Conservation (phyloP, 2,113 vertebrate species). For the Pollachius pollachius region DNA sequence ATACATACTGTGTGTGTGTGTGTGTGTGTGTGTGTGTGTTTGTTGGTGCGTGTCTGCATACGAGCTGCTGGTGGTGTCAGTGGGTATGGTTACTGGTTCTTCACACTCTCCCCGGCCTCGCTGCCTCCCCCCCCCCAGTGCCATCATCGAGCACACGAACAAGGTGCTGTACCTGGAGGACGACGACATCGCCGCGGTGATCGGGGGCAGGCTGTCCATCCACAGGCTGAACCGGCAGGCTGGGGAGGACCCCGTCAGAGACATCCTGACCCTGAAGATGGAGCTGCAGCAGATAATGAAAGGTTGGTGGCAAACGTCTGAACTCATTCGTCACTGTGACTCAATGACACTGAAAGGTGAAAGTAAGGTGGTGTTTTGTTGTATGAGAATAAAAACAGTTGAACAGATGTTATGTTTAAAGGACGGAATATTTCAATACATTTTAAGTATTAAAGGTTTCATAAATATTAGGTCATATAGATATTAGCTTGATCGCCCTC, state of each 20-base stretch:
- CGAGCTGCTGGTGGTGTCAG: no score
- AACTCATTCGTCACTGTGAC: no score
- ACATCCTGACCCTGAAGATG: constrained; percentile 93
- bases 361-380: no score
- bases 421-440: background rate
- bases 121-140: constrained; percentile 65
- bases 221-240: constrained; percentile 84
- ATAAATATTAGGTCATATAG: background rate
- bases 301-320: constrained; percentile 61
- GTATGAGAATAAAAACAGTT: no score
- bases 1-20: no score
- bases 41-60: background rate
- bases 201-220: constrained; percentile 87
- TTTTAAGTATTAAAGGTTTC: background rate
- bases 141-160: constrained; percentile 96
- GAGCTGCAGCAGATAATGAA: constrained; percentile 98
- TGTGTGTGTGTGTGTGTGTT: no score
- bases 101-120: background rate
- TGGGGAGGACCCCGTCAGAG: constrained; percentile 85
- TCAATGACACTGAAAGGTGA: no score
- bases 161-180: constrained; percentile 94
- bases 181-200: constrained; percentile 87
- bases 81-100: background rate
- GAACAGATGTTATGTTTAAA: no score
- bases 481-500: constrained; percentile 36